Conservation (phyloP, 2,888 invertebrate genomes). For the Standfussiana lucernea region DNA sequence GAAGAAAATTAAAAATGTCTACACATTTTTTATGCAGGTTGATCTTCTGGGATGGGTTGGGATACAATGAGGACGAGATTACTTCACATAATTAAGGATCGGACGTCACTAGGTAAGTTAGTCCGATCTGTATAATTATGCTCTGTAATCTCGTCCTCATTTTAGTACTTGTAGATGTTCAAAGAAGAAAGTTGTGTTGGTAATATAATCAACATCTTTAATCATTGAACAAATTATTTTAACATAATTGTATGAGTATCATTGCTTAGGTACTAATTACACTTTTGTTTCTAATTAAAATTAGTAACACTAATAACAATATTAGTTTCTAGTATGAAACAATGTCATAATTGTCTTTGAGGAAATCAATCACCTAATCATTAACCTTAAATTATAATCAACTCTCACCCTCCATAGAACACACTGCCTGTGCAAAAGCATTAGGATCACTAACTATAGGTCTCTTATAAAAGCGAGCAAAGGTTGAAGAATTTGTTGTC, state of each 20-base stretch:
- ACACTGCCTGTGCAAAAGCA: conserved; percentile 6
- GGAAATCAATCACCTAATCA: no score
- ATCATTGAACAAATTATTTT: background rate
- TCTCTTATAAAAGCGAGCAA: conserved; percentile 21
- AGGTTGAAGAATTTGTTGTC: conserved; percentile 1
- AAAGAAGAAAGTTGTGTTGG: background rate
- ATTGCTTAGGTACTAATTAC: background rate
- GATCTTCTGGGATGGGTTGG: background rate
- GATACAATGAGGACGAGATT: background rate
- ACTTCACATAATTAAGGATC: no score
- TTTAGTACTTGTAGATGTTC: background rate
- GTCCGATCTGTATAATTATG: no score
- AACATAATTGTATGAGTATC: no score
- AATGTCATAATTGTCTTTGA: no score
- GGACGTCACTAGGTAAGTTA: no score
- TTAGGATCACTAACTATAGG: conserved; percentile 6
- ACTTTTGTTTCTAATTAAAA: no score
- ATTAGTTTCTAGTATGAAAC: no score
- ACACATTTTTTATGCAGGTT: background rate
- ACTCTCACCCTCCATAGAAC: background rate
- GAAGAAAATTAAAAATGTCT: no score
- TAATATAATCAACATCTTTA: background rate
- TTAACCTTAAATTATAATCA: background rate
- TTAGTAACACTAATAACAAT: no score
- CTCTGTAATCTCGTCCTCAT: no score